phyloP scores from a whole-genome alignment of 2,888 invertebrate genomes.

The Caenorhabditis panamensis region DNA sequence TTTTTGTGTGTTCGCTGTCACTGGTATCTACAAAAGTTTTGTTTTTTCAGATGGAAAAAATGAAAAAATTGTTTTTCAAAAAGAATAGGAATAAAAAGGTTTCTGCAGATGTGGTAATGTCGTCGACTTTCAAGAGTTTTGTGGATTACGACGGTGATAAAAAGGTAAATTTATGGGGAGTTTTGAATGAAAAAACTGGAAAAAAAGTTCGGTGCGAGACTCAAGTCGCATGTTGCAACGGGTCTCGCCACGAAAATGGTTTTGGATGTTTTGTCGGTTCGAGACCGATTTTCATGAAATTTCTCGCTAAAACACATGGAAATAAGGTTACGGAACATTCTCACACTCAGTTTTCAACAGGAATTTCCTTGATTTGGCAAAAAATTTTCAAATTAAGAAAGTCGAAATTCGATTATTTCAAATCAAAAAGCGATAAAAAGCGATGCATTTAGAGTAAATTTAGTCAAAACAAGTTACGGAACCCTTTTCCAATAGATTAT shows the following conservation, averaged over 20 bases:
- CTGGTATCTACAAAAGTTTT: neutral
- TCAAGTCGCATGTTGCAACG: neutral
- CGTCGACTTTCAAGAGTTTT: conserved; percentile 60
- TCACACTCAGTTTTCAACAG: too few relatives aligned
- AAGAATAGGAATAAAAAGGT: neutral
- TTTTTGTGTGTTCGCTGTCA: conserved; percentile 15
- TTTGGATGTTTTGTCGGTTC: neutral
- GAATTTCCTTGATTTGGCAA: too few relatives aligned
- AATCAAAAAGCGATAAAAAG: too few relatives aligned
- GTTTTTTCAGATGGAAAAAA: conserved; percentile 5
- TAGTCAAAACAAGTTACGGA: too few relatives aligned
- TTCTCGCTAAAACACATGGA: too few relatives aligned
- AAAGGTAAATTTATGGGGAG: conserved; percentile 21
- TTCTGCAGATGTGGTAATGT: conserved; percentile 47
- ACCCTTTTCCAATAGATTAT: too few relatives aligned
- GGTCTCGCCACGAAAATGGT: neutral
- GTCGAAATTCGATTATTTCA: too few relatives aligned
- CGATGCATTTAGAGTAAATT: too few relatives aligned
- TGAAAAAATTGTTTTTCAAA: neutral
- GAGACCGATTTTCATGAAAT: neutral
- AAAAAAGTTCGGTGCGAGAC: neutral
- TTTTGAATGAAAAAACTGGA: too few relatives aligned
- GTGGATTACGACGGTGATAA: conserved; percentile 50
- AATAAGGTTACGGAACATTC: too few relatives aligned
- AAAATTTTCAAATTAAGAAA: too few relatives aligned